A percentile compares a stretch with the other conserved stretches of the same genome.
phyloP scores from a whole-genome alignment of 2,797 vertebrate species.

The Novumbra hubbsi region DNA sequence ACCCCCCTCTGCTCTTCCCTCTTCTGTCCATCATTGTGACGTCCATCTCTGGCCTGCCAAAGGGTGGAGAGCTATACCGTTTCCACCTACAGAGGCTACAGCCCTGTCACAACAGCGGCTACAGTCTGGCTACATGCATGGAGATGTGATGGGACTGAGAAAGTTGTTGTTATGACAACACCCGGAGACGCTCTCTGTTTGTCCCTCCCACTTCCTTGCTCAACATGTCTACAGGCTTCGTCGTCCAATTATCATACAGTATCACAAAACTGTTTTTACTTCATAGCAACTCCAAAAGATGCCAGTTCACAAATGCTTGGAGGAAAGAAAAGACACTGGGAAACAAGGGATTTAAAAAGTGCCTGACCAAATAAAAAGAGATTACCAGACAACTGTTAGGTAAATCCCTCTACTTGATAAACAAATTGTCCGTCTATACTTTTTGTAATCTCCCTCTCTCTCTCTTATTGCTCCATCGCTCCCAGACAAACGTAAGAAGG shows the following conservation, averaged over 20 bases:
- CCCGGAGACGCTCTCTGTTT: conserved; percentile 1
- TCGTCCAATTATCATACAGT: not conserved
- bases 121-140: not conserved
- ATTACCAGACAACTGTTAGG: not conserved
- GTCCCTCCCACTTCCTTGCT: conserved; percentile 9
- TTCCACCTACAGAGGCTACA: conserved; percentile 43
- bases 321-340: not conserved
- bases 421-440: not conserved
- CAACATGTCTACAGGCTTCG: not conserved
- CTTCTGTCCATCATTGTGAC: conserved; percentile 19
- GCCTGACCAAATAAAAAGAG: not conserved
- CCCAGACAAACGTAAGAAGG: conserved; percentile 6
- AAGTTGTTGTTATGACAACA: not conserved
- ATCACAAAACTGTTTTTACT: not conserved
- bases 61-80: conserved; percentile 25
- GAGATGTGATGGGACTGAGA: not conserved
- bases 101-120: not conserved
- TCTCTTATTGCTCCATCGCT: not conserved
- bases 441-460: not conserved
- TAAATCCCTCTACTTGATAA: not conserved
- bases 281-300: not conserved
- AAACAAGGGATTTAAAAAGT: not conserved
- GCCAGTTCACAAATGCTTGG: not conserved
- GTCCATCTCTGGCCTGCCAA: conserved; percentile 1
- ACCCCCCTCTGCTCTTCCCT: conserved; percentile 4